phyloP scores from a whole-genome alignment of 2,113 vertebrate genomes.

The Melozone crissalis region DNA sequence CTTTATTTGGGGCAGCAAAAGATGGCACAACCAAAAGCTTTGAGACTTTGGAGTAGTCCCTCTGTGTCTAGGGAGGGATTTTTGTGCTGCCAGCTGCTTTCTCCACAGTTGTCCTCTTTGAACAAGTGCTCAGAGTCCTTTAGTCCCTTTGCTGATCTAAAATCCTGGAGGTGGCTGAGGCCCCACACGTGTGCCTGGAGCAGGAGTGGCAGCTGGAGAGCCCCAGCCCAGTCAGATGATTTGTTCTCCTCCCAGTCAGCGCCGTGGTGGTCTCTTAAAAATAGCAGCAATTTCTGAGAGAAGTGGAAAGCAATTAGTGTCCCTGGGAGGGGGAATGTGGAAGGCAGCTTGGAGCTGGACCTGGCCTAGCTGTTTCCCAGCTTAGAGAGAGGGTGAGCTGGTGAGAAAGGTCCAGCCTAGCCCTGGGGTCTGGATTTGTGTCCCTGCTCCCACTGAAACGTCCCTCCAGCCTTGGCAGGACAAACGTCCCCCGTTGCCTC shows the following conservation, averaged over 20 bases:
- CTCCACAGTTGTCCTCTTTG: neutral
- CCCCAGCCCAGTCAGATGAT: neutral
- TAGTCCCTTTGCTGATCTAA: neutral
- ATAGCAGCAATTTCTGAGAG: constrained; percentile 37
- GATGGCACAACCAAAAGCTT: neutral
- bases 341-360: neutral
- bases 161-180: neutral
- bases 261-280: neutral
- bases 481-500: rapidly evolving
- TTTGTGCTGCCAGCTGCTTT: neutral
- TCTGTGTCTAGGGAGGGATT: rapidly evolving
- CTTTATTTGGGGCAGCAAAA: neutral
- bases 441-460: neutral
- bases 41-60: neutral
- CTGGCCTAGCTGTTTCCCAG: neutral
- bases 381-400: neutral
- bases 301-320: constrained; percentile 44
- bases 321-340: neutral
- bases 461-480: neutral
- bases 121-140: neutral
- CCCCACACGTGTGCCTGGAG: neutral
- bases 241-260: neutral
- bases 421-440: neutral
- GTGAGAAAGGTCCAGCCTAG: neutral
- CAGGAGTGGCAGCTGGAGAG: constrained; percentile 23